Conservation (phyloP, 2,888 invertebrate genomes). For the Sericinus montela region DNA sequence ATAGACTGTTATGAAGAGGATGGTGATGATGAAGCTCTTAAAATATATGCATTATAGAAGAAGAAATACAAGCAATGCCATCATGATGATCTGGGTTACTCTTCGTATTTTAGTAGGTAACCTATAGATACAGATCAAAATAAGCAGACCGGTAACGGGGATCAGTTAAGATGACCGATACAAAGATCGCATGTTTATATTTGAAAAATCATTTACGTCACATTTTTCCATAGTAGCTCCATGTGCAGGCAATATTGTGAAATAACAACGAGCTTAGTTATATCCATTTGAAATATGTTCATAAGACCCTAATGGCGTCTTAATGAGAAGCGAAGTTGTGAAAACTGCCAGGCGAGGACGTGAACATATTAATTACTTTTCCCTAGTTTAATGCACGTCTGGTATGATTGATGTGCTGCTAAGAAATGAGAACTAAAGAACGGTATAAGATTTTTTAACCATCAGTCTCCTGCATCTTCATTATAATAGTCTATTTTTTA, state of each 20-base stretch:
- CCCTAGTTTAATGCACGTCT: slow-evolving; percentile 48
- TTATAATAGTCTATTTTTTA: not conserved
- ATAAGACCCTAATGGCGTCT: slow-evolving; percentile 44
- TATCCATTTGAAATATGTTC: slow-evolving; percentile 34
- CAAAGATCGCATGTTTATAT: too few relatives aligned
- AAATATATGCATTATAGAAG: too few relatives aligned
- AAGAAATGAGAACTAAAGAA: slow-evolving; percentile 3
- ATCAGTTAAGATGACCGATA: too few relatives aligned
- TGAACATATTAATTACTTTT: slow-evolving; percentile 67
- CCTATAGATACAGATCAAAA: too few relatives aligned
- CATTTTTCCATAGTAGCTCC: too few relatives aligned
- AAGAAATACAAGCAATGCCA: too few relatives aligned
- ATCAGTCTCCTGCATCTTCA: slow-evolving; percentile 2
- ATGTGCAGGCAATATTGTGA: not conserved
- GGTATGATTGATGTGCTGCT: slow-evolving; percentile 49
- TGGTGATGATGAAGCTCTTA: too few relatives aligned
- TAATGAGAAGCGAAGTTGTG: slow-evolving; percentile 60
- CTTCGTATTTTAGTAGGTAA: too few relatives aligned
- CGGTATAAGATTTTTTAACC: not conserved
- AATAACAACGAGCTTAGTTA: slow-evolving; percentile 4
- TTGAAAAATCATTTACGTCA: too few relatives aligned
- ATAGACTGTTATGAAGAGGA: too few relatives aligned
- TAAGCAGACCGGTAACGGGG: too few relatives aligned
- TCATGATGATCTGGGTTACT: too few relatives aligned
- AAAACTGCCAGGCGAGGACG: slow-evolving; percentile 39